Evolutionary conservation across 37 sponge, comb jelly and placozoan genomes (phyloP).

Genomic region (Geodia barretti): DNA sequence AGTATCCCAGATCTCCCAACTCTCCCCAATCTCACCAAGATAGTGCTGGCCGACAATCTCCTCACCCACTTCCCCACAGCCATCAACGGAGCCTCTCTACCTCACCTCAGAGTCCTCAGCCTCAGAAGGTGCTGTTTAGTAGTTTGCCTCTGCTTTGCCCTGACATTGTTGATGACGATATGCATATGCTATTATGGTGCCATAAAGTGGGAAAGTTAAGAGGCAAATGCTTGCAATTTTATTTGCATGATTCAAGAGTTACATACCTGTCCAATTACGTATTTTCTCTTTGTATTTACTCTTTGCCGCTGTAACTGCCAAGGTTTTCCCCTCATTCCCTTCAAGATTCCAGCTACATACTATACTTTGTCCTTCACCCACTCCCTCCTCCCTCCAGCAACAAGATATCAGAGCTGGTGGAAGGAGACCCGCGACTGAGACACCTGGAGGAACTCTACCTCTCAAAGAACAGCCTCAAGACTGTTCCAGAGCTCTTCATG

Average conservation of each 20-base stretch:
- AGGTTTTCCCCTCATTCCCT: too few relatives aligned
- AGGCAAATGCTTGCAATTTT: not conserved
- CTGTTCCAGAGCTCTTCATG: slow-evolving; percentile 45
- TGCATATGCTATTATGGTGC: too few relatives aligned
- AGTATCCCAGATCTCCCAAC: not conserved
- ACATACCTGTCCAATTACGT: too few relatives aligned
- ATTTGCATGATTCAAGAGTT: too few relatives aligned
- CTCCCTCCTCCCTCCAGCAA: slow-evolving; percentile 47
- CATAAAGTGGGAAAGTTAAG: too few relatives aligned
- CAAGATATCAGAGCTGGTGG: slow-evolving; percentile 36
- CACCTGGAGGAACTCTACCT: slow-evolving; percentile 43
- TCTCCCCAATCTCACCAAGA: slow-evolving; percentile 36
- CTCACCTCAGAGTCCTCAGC: slow-evolving; percentile 16
- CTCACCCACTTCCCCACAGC: slow-evolving; percentile 32
- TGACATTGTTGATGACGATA: too few relatives aligned
- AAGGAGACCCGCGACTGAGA: slow-evolving; percentile 10
- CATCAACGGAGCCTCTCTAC: slow-evolving; percentile 23
- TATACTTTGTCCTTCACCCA: too few relatives aligned
- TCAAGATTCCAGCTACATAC: not conserved
- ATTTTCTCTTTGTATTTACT: too few relatives aligned
- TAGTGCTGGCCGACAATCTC: slow-evolving; percentile 53
- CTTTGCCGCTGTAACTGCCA: not conserved
- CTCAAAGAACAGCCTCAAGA: slow-evolving; percentile 41
- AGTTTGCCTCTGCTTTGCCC: too few relatives aligned
- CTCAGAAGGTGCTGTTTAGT: slow-evolving; percentile 45